Evolutionary conservation across 2,797 vertebrate species (phyloP).

Genomic region (Chaetophractus vellerosus): DNA sequence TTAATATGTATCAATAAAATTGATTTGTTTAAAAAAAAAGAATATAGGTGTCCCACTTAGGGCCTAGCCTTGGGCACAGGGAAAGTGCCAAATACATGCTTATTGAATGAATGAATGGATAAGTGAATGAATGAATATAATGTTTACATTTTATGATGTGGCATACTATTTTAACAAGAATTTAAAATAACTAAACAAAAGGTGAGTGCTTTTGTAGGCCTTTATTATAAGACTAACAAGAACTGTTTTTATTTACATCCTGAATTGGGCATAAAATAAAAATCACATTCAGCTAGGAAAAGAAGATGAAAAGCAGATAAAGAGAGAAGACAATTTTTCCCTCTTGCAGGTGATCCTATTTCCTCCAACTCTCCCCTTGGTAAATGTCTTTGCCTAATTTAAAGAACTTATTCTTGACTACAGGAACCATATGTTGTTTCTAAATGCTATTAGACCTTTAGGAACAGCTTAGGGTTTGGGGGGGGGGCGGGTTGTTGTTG

Average conservation of each 20-base stretch:
- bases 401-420: conserved; percentile 78
- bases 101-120: conserved; percentile 37
- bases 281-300: conserved; percentile 51
- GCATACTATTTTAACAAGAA: neutral
- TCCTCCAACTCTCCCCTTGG: conserved; percentile 67
- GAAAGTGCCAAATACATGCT: neutral
- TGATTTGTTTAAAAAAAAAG: neutral
- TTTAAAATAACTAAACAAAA: conserved; percentile 61
- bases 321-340: conserved; percentile 27
- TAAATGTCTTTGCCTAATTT: conserved; percentile 77
- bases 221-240: neutral
- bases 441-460: conserved; percentile 79
- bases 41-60: neutral
- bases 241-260: conserved; percentile 51
- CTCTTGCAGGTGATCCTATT: conserved; percentile 60
- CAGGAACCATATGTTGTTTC: conserved; percentile 82
- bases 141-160: neutral
- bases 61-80: neutral
- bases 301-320: conserved; percentile 49
- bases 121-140: neutral
- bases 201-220: neutral
- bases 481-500: neutral
- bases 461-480: conserved; percentile 65
- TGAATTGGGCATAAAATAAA: conserved; percentile 64
- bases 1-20: too few species aligned